Base-by-base conservation (phyloP, 2,888 invertebrate species). In the Acleris literana region DNA sequence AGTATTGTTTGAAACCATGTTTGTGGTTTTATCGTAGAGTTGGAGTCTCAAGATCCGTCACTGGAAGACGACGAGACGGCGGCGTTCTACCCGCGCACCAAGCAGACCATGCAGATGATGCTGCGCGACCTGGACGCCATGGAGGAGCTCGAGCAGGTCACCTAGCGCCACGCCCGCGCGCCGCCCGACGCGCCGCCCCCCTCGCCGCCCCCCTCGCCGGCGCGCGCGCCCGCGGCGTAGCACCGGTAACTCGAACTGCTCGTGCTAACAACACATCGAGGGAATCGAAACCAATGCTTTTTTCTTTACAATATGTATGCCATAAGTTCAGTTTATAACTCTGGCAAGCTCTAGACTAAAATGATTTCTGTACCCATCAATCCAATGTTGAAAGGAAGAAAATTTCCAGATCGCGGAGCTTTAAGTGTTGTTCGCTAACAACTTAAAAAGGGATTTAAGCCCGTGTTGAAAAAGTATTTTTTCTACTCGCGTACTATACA, bases 71-170 rank as follows among this genome's bases (percentile, higher is more conserved):
- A 93, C 69, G 94, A 94, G 77, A 93, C 86, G 0, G 85, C 93
- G 0, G 93, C 94, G 49, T 93, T 93, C 72, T 94, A 94, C 75
- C 94, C 95, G 20, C 94, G 94, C 73, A 94, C 95, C 6, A 95
- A 95, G 75, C 95, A 96, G 79, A 95, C 96, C 0, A 86, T 97
- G 58, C 95, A 95, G 77, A 95, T 96, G 94, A 87, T 97, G 64
- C 89, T 96, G 74, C 93, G 95, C 63, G 97, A 97, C 82, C 89
- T 97, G 39, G 94, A 94, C 59, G 94, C 94, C 0, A 93, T 97
- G 84, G 94, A 95, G 71, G 94, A 95, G 73, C 87, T 96, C 16
- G 95, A 95, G 0, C 90, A 94, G 56, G 88, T 95, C 33, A 94
- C 91, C 13, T 90, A 84, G 29, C 51, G 25, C 13, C 64, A 25